Conservation (phyloP, 2,113 vertebrate genomes). For the Rafetus swinhoei region DNA sequence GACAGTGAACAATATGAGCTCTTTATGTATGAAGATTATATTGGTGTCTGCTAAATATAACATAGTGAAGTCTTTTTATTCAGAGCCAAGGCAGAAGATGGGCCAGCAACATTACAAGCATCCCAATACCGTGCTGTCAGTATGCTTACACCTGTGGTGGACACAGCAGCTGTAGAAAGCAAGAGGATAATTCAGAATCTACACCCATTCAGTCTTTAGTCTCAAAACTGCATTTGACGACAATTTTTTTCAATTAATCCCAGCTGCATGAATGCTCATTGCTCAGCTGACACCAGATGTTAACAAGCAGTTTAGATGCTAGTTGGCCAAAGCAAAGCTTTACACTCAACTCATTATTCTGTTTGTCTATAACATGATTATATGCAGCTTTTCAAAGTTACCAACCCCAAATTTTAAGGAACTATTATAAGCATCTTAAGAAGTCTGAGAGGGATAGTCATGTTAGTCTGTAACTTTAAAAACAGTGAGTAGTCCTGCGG, state of each 20-base stretch:
- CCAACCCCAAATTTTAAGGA: neutral
- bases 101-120: neutral
- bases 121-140: neutral
- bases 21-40: neutral
- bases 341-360: neutral
- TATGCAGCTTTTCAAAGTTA: neutral
- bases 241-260: neutral
- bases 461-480: too few relatives aligned
- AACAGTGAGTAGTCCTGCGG: too few relatives aligned
- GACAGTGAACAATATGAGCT: neutral
- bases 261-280: too few relatives aligned
- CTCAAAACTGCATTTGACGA: neutral
- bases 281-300: neutral
- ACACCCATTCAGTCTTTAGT: neutral
- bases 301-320: neutral
- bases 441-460: too few relatives aligned
- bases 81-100: neutral
- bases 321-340: neutral
- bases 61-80: neutral
- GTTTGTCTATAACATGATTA: neutral
- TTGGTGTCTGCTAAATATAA: neutral
- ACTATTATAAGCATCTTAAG: neutral
- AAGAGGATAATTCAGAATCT: neutral
- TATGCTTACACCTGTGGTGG: neutral
- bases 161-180: neutral